Evolutionary conservation across 2,113 vertebrate species (phyloP).

Genomic region (Monopterus albus): DNA sequence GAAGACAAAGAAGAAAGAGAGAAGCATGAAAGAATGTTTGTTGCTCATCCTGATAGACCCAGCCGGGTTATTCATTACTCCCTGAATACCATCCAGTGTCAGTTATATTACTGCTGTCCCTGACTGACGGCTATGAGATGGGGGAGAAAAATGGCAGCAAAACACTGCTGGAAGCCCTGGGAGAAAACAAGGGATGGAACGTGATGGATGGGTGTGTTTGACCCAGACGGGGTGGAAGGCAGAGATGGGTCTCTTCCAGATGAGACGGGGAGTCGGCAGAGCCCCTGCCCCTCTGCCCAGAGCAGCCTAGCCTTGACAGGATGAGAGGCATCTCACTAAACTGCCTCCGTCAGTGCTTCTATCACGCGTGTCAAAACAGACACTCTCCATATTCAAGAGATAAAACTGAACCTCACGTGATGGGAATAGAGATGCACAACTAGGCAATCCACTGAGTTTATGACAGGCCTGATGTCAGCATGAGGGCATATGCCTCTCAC

Average conservation of each 20-base stretch:
- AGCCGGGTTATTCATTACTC: constrained; percentile 75
- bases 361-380: constrained; percentile 73
- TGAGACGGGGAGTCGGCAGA: constrained; percentile 69
- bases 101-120: constrained; percentile 74
- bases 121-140: constrained; percentile 75
- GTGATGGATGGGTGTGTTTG: constrained; percentile 86
- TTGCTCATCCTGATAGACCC: constrained; percentile 67
- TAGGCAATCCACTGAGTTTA: constrained; percentile 32
- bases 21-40: constrained; percentile 45
- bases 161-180: constrained; percentile 60
- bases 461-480: constrained; percentile 57
- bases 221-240: constrained; percentile 78
- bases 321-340: constrained; percentile 71
- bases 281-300: constrained; percentile 66
- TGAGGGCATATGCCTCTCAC: constrained; percentile 27
- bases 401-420: constrained; percentile 60
- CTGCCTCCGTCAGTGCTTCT: constrained; percentile 69
- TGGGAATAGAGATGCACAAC: constrained; percentile 53
- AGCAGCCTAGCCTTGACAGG: constrained; percentile 68
- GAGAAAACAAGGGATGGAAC: constrained; percentile 58
- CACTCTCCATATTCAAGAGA: constrained; percentile 75
- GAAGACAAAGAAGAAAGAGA: constrained; percentile 10
- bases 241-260: constrained; percentile 63
- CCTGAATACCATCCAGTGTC: constrained; percentile 69
- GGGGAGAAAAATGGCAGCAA: constrained; percentile 73